These are phyloP conservation scores for Sebastes variabilis DNA, from an alignment of 2,797 vertebrate genomes.

Conservation along the genomic window DNA sequence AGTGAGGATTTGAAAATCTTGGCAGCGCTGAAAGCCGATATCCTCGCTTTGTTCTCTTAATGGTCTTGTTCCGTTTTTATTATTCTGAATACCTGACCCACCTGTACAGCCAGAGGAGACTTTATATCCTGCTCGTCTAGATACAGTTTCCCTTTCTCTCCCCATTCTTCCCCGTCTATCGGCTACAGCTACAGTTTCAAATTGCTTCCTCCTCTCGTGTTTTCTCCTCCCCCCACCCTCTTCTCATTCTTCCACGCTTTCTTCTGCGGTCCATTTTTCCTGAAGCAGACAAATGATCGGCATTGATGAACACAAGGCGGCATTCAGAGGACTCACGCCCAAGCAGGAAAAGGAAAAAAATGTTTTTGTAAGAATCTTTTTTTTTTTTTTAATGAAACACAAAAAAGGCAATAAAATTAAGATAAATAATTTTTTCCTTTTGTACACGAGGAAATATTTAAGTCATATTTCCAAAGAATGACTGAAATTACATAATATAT, in stretches of 20 bases:
- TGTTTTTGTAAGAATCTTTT: constrained; percentile 65
- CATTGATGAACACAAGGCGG: constrained; percentile 56
- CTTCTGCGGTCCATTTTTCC: constrained; percentile 56
- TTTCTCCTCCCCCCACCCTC: not conserved
- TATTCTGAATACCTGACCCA: constrained; percentile 72
- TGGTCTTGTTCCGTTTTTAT: constrained; percentile 72
- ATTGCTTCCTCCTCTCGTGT: constrained; percentile 59
- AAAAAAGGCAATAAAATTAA: constrained; percentile 88
- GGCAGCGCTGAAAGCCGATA: constrained; percentile 58
- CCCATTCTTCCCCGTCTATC: constrained; percentile 53
- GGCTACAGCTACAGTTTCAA: constrained; percentile 70
- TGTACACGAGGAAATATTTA: constrained; percentile 84
- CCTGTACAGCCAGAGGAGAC: constrained; percentile 67
- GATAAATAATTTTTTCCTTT: constrained; percentile 85
- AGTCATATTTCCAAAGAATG: constrained; percentile 81
- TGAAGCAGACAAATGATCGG: constrained; percentile 60
- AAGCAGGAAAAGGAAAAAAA: not conserved
- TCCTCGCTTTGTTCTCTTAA: constrained; percentile 70
- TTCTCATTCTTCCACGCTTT: constrained; percentile 50
- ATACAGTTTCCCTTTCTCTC: constrained; percentile 71
- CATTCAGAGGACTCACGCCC: constrained; percentile 47
- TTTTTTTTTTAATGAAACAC: constrained; percentile 88
- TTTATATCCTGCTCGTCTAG: constrained; percentile 49
- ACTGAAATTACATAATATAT: constrained; percentile 80
- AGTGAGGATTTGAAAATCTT: constrained; percentile 41